phyloP scores from a whole-genome alignment of 2,113 vertebrate species.

The Myotis davidii region DNA sequence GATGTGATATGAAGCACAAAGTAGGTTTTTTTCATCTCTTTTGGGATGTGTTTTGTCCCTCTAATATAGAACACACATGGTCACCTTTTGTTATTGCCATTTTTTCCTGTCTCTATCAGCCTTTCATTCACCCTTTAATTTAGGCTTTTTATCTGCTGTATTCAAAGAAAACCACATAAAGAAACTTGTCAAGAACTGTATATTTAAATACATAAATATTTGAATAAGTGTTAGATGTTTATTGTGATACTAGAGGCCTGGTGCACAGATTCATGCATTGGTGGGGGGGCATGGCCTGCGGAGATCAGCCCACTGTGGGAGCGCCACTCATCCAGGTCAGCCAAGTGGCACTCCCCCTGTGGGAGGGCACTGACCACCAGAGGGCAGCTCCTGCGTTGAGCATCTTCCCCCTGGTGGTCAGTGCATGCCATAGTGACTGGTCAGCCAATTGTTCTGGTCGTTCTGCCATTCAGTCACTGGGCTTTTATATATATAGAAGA shows the following conservation, averaged over 20 bases:
- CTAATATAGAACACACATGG: conserved; percentile 37
- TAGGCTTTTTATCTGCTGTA: conserved; percentile 8
- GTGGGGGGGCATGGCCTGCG: no score
- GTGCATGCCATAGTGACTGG: no score
- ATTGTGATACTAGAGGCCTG: background rate
- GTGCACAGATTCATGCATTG: no score
- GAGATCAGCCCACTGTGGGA: no score
- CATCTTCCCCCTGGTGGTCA: no score
- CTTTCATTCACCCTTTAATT: conserved; percentile 15
- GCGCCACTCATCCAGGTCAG: no score
- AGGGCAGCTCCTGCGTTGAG: no score
- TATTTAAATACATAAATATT: conserved; percentile 31
- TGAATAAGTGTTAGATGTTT: background rate
- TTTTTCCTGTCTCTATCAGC: background rate
- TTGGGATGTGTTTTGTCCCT: background rate
- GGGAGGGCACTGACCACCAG: no score
- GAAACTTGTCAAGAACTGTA: background rate
- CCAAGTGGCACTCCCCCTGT: no score
- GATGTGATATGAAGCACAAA: background rate
- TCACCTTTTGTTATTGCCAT: background rate
- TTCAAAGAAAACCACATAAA: background rate
- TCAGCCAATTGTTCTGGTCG: no score
- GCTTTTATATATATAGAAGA: no score
- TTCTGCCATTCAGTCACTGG: no score
- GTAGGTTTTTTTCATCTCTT: background rate